Evolutionary conservation across 2,888 invertebrate genomes (phyloP), one percentile per base, ranked within the genome.

Genomic region (Aquatica leii): DNA sequence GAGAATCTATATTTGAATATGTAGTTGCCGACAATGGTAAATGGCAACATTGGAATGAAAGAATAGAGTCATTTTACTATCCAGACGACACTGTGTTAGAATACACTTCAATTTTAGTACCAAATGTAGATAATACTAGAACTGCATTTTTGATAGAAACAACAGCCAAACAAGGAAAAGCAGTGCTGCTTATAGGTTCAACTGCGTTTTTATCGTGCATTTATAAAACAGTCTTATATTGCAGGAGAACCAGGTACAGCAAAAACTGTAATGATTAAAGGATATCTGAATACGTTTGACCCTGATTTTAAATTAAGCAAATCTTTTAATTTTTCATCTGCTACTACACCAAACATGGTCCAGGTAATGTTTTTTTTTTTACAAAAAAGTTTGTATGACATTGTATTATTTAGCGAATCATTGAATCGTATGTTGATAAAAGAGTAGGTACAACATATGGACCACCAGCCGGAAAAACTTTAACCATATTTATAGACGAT

Each of bases 341-440:
- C 94, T 1, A 94, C 95, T 0, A 94, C 94, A 0, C 95, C 95
- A 0, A 92, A 94, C 77, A 92, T 95, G 92, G 93, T 92, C 71
- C 93, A 93, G 85, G 92, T 92, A 80, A 73, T 43, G 14, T 12
- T 8, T 14, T 43, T 15, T 17, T 12, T 43, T 43, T 43, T 8
- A 43, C 8, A 40, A 12, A n/a, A n/a, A n/a, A n/a, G n/a, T n/a
- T n/a, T n/a, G n/a, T n/a, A n/a, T n/a, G n/a, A n/a, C n/a, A n/a
- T n/a, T n/a, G n/a, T 76, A 95, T n/a, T n/a, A n/a, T 56, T 35
- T 51, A 94, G 93, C 85, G 93, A 68, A 91, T 92, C 62, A 86
- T 95, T 55, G 95, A 95, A 78, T 94, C 94, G 0, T 95, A 93
- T 76, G 92, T 95, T 0, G 95, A 95, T 76, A 95, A 95, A 80